Conservation (phyloP, 2,113 vertebrate genomes). For the Halichoeres trimaculatus region DNA sequence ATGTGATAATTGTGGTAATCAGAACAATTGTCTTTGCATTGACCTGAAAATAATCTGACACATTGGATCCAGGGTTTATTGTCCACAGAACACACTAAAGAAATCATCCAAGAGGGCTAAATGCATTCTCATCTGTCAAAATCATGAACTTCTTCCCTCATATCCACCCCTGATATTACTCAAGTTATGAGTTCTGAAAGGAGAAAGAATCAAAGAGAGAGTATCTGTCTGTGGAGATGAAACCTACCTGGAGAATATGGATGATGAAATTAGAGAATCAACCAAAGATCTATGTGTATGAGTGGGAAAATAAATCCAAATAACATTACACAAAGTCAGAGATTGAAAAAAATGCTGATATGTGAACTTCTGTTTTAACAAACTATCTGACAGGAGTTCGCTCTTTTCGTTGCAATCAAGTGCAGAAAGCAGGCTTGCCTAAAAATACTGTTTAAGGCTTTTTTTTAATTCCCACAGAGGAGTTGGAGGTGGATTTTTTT, state of each 20-base stretch:
- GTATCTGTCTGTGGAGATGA: constrained; percentile 10
- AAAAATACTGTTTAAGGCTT: constrained; percentile 20
- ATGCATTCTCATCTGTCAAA: too few species aligned
- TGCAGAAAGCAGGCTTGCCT: constrained; percentile 13
- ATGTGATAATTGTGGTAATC: too few species aligned
- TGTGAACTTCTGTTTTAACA: constrained; percentile 27
- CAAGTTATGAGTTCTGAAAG: constrained; percentile 52
- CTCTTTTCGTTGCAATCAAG: constrained; percentile 48
- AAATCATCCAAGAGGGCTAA: too few species aligned
- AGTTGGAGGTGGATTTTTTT: background rate
- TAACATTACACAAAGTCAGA: constrained; percentile 35
- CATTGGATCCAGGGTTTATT: too few species aligned
- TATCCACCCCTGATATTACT: constrained; percentile 28
- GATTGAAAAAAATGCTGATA: constrained; percentile 45
- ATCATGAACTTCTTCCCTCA: too few species aligned
- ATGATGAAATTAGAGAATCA: constrained; percentile 47
- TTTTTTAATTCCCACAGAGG: background rate
- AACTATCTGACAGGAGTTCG: constrained; percentile 8
- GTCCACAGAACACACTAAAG: too few species aligned
- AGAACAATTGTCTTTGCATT: too few species aligned
- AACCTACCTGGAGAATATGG: constrained; percentile 46
- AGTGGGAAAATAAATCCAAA: constrained; percentile 32
- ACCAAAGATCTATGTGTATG: constrained; percentile 34
- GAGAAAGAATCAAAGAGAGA: constrained; percentile 24
- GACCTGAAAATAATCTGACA: too few species aligned